phyloP scores from a whole-genome alignment of 2,113 vertebrate species.

The Phocoena sinus region DNA sequence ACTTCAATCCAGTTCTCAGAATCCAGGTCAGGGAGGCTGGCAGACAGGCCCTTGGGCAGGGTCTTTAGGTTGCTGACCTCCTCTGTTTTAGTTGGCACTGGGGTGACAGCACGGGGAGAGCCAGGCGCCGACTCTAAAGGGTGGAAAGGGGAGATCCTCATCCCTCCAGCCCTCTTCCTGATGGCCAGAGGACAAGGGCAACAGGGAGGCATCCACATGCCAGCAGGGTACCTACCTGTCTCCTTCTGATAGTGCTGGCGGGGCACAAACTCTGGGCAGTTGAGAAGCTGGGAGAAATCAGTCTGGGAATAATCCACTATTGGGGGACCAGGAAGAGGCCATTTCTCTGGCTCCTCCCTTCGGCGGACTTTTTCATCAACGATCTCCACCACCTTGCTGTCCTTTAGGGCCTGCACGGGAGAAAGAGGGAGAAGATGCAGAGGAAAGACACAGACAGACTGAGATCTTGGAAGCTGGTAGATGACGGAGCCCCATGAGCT shows the following conservation, averaged over 20 bases:
- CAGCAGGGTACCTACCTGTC: conserved; percentile 79
- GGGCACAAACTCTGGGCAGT: conserved; percentile 97
- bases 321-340: conserved; percentile 93
- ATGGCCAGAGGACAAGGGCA: not conserved
- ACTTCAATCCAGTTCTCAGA: conserved; percentile 99
- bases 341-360: conserved; percentile 93
- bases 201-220: not conserved
- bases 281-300: conserved; percentile 95
- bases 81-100: conserved; percentile 83
- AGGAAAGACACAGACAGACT: not conserved
- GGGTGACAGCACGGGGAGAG: conserved; percentile 84
- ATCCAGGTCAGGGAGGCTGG: conserved; percentile 96
- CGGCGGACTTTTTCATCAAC: conserved; percentile 95
- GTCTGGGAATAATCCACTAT: conserved; percentile 90
- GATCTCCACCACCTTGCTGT: conserved; percentile 95
- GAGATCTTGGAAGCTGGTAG: not conserved
- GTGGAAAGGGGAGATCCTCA: not conserved
- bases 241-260: conserved; percentile 88
- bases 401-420: conserved; percentile 88
- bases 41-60: conserved; percentile 96
- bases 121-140: conserved; percentile 84
- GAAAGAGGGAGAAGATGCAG: not conserved
- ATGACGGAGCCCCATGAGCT: not conserved
- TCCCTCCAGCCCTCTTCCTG: not conserved
- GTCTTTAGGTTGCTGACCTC: conserved; percentile 95